These are phyloP conservation scores for Rhagium mordax DNA, from an alignment of 2,888 invertebrate genomes.

Conservation along the genomic window DNA sequence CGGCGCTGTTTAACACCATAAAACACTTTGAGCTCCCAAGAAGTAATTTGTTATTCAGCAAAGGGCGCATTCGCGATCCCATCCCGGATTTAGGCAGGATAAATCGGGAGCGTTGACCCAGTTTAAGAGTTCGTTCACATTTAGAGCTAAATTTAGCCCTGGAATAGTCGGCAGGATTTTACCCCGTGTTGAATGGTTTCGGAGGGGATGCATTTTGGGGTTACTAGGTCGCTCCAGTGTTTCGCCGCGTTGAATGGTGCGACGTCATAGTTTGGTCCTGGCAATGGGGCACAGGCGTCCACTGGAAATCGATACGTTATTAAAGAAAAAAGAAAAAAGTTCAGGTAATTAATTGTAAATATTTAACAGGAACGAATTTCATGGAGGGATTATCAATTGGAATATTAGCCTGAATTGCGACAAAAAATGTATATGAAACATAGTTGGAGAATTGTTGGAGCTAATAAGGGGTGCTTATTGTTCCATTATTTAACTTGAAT, in stretches of 20 bases:
- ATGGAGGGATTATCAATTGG: not conserved
- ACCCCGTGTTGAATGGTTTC: conserved; percentile 42
- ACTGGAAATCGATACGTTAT: not conserved
- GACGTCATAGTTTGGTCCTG: conserved; percentile 38
- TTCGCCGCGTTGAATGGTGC: conserved; percentile 42
- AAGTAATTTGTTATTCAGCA: conserved; percentile 28
- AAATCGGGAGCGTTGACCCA: conserved; percentile 45
- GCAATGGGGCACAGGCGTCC: not conserved
- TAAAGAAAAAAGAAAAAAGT: not conserved
- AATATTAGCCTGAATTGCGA: no score
- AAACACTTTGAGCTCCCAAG: not conserved
- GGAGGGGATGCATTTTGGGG: conserved; percentile 43
- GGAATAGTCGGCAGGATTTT: conserved; percentile 32
- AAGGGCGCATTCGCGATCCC: conserved; percentile 28
- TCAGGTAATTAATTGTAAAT: not conserved
- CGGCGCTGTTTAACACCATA: not conserved
- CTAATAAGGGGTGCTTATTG: no score
- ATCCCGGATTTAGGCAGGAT: conserved; percentile 38
- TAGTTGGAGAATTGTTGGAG: no score
- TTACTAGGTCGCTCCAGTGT: conserved; percentile 44
- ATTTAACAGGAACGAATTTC: not conserved
- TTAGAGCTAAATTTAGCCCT: conserved; percentile 45
- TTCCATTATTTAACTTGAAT: no score
- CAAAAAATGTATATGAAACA: no score
- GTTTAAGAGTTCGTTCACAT: conserved; percentile 46